Percentiles rank a stretch among this genome's conserved stretches.
These are phyloP conservation scores for Drosophila anceps DNA, from an alignment of 2,888 invertebrate genomes.

Conservation along the genomic window DNA sequence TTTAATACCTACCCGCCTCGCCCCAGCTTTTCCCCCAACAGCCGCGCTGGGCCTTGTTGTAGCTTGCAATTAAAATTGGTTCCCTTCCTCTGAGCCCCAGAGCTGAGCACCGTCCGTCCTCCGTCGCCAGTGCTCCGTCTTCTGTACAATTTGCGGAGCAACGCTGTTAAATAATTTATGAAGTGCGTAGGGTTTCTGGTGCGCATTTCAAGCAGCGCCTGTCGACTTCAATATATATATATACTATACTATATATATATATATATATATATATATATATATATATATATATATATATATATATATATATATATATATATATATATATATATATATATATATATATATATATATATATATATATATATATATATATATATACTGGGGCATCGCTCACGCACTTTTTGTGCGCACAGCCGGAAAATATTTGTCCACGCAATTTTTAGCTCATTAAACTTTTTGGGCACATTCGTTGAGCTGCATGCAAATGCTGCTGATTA, in stretches of 20 bases:
- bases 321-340: neutral
- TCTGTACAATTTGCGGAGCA: conserved; percentile 24
- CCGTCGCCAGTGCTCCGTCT: conserved; percentile 28
- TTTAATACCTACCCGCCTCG: conserved; percentile 13
- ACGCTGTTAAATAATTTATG: conserved; percentile 77
- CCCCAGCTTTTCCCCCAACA: neutral
- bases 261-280: conserved; percentile 5
- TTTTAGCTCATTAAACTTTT: conserved; percentile 73
- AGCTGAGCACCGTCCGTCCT: neutral
- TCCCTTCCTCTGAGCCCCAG: conserved; percentile 37
- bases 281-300: conserved; percentile 16
- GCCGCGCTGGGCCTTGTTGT: conserved; percentile 4
- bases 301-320: neutral
- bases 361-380: conserved; percentile 14
- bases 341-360: conserved; percentile 4
- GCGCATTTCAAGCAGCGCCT: conserved; percentile 66
- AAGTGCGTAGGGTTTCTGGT: conserved; percentile 75
- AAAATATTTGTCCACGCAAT: conserved; percentile 72
- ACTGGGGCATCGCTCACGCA: conserved; percentile 51
- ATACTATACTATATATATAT: neutral
- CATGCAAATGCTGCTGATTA: conserved; percentile 75
- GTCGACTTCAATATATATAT: conserved; percentile 10
- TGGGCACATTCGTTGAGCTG: conserved; percentile 64
- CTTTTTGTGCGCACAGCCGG: conserved; percentile 48
- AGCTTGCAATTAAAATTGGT: conserved; percentile 72